Percentiles rank a stretch among this genome's conserved stretches.
Conservation (phyloP, 2,113 vertebrate genomes). For the Morone saxatilis region DNA sequence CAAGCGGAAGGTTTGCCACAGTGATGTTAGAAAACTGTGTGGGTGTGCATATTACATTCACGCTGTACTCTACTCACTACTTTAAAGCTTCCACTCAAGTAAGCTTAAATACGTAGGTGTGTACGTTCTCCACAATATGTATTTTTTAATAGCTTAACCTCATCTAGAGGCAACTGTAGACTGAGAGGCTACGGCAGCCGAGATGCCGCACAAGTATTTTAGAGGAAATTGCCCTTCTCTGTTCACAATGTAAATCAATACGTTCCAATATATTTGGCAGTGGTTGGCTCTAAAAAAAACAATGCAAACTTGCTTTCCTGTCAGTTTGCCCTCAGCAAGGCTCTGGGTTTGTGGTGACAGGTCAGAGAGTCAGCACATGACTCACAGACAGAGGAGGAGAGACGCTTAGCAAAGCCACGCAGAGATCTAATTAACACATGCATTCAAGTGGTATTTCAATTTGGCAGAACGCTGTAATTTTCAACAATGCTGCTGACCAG, state of each 20-base stretch:
- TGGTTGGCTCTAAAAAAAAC: slow-evolving; percentile 58
- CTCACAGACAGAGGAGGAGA: slow-evolving; percentile 68
- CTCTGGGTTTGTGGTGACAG: slow-evolving; percentile 66
- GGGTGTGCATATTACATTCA: slow-evolving; percentile 43
- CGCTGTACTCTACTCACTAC: slow-evolving; percentile 29
- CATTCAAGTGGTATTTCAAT: slow-evolving; percentile 71
- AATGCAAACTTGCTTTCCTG: slow-evolving; percentile 56
- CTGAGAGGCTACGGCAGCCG: slow-evolving; percentile 26
- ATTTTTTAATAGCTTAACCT: slow-evolving; percentile 25
- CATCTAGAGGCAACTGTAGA: slow-evolving; percentile 12
- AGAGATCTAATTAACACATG: slow-evolving; percentile 75
- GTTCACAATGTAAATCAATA: slow-evolving; percentile 67
- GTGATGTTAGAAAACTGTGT: slow-evolving; percentile 36
- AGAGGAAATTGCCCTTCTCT: slow-evolving; percentile 57
- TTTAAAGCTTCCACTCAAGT: slow-evolving; percentile 58
- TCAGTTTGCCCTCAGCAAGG: slow-evolving; percentile 59
- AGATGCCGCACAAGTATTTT: slow-evolving; percentile 50
- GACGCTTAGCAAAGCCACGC: slow-evolving; percentile 66
- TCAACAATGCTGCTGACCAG: slow-evolving; percentile 63
- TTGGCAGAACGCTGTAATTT: slow-evolving; percentile 69
- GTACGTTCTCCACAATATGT: slow-evolving; percentile 16
- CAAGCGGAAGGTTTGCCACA: slow-evolving; percentile 30
- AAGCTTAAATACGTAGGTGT: slow-evolving; percentile 22
- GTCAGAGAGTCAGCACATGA: slow-evolving; percentile 82
- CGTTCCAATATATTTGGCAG: slow-evolving; percentile 76